Evolutionary conservation across 2,888 invertebrate species (phyloP), one percentile per base, ranked within the genome.

Genomic region (Altica lythri): DNA sequence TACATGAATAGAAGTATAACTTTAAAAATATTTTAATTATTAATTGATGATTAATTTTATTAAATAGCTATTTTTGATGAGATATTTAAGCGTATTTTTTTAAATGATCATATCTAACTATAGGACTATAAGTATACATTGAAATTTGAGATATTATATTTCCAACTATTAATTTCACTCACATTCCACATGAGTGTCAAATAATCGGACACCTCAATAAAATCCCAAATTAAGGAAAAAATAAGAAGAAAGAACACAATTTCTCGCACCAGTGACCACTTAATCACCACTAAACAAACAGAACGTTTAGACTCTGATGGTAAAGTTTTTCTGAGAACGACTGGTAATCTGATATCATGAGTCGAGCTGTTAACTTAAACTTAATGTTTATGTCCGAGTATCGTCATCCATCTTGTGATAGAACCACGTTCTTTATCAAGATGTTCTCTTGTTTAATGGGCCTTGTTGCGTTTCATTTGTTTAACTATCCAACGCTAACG

Each of bases 361-460:
- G 68, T 66, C 69, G 69, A 71, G 73, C 72, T 73, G 74, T 74
- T 74, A 74, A 72, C 71, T 74, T 74, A 74, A 76, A 76, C 76
- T 77, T 76, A 77, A 77, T 77, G 77, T 76, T 76, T 77, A 76
- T 76, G 75, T 72, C 71, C 66, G 63, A 66, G 64, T 66, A 68
- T 68, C 71, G 68, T 69, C 75, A 76, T 77, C 72, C 74, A 75
- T 76, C 76, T 75, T 74, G 70, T 68, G 71, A 64, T 68, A 67
- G 68, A 69, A 69, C 70, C 68, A 70, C 66, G 69, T 65, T 55
- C 68, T 74, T 76, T 76, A 77, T 76, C 77, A 77, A 77, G 77
- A 77, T 77, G 77, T 76, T 75, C 73, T 72, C 72, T 75, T 74
- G 75, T 75, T 76, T 75, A 77, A 76, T 75, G 74, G 74, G 67